Percentiles rank a stretch among this genome's conserved stretches.
Evolutionary conservation across 2,113 vertebrate genomes (phyloP).

Genomic region (Petrocephalus microphthalmus): DNA sequence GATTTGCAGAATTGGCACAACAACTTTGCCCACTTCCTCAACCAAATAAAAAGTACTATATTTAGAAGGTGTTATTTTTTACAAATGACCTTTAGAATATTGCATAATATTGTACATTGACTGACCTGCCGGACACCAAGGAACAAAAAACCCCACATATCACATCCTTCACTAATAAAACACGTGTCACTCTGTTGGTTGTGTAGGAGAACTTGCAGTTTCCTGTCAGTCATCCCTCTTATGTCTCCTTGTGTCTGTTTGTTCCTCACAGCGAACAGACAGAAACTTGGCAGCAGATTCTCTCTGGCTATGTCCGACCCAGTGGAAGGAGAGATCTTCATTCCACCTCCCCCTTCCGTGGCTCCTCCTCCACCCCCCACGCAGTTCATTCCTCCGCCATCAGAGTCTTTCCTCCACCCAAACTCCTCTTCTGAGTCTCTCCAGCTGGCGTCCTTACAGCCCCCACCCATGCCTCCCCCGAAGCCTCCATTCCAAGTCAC

Average conservation of each 20-base stretch:
- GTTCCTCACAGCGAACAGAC: slow-evolving; percentile 53
- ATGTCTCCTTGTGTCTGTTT: slow-evolving; percentile 12
- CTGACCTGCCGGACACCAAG: not conserved
- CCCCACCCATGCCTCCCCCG: slow-evolving; percentile 51
- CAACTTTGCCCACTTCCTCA: not conserved
- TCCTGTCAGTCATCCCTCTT: not conserved
- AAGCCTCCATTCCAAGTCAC: slow-evolving; percentile 37
- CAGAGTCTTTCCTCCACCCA: slow-evolving; percentile 47
- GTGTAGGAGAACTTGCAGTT: not conserved
- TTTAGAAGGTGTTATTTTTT: not conserved
- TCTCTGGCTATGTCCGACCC: slow-evolving; percentile 45
- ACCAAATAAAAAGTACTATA: not conserved
- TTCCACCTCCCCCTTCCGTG: slow-evolving; percentile 58
- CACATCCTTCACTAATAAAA: not conserved
- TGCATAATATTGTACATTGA: not conserved
- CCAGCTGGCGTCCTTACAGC: slow-evolving; percentile 37
- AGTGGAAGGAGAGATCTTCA: slow-evolving; percentile 57
- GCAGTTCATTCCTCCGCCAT: slow-evolving; percentile 40
- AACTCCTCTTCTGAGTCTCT: not conserved
- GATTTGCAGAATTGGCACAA: not conserved
- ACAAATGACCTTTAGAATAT: not conserved
- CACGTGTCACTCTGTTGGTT: not conserved
- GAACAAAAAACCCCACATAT: not conserved
- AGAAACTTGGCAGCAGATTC: slow-evolving; percentile 61
- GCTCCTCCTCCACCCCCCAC: slow-evolving; percentile 52